Conservation (phyloP, 2,797 vertebrate genomes). For the Xiphorhynchus erythropygius region DNA sequence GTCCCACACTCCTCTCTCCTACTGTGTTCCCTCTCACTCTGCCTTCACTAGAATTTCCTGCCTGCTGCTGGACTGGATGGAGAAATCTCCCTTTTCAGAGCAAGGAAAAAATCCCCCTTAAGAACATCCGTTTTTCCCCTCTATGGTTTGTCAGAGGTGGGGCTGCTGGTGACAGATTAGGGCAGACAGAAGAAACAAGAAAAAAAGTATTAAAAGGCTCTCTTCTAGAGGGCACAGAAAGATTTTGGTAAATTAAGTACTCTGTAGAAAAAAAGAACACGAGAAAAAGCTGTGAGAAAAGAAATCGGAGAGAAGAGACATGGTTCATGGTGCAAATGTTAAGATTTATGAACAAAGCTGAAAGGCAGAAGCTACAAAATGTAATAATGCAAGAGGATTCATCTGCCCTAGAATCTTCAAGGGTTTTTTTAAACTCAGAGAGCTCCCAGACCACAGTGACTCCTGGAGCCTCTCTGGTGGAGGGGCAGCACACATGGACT, state of each 20-base stretch:
- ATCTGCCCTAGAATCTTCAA: neutral
- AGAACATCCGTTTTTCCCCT: neutral
- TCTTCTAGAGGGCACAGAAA: neutral
- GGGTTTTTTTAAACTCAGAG: neutral
- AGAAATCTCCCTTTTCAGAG: neutral
- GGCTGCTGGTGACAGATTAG: neutral
- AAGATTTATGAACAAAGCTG: neutral
- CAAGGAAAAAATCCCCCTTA: neutral
- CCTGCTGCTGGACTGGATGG: neutral
- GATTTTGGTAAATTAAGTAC: neutral
- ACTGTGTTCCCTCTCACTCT: neutral
- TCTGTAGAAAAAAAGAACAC: neutral
- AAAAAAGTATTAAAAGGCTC: neutral
- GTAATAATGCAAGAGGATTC: neutral
- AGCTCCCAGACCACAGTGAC: neutral
- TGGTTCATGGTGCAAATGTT: neutral
- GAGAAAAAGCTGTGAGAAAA: neutral
- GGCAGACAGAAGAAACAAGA: neutral
- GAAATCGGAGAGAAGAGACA: neutral
- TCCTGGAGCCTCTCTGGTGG: neutral
- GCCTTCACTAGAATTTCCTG: neutral
- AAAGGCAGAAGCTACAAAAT: neutral
- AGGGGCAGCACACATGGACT: neutral
- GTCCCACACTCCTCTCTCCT: neutral
- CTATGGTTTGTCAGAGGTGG: neutral